Evolutionary conservation across 2,113 vertebrate species (phyloP), one percentile per base, ranked within the genome.

Genomic region (Paracanthobrama guichenoti): DNA sequence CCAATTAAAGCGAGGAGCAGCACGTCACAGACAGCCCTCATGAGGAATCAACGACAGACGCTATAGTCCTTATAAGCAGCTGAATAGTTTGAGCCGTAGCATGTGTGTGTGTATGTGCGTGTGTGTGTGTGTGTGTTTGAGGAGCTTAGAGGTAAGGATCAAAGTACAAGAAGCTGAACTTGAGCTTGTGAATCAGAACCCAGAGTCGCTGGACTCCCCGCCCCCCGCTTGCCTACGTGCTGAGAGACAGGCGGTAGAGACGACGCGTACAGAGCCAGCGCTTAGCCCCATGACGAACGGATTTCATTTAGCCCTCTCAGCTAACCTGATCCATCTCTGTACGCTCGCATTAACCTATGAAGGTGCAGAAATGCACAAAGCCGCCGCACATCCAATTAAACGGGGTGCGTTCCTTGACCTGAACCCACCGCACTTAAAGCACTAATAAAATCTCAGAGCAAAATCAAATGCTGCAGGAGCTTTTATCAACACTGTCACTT

Each of bases 251-350:
- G 46, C 11, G 46, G 46, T 48, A 48, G 64, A 39, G 50, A 48
- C 46, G 74, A 59, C 11, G 31, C 3, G 22, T 50, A 24, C 24
- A 26, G 35, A 85, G 48, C 22, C 77, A 50, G 39, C 73, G 6
- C 59, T 86, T 42, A 80, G 81, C 79, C 83, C 42, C 50, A 81
- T 84, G 57, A 87, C 84, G 84, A 90, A 88, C n/a, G n/a, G 79
- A 72, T 88, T 84, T 86, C 86, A 91, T 82, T 89, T 81, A 85
- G 86, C 86, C 74, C 18, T 88, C 87, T 84, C 26, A 87, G 81
- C 75, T 79, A 84, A 79, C 83, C 86, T 78, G 84, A 91, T 88
- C 86, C 55, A 77, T 64, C 75, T 86, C 86, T 81, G 44, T 84
- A 74, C 78, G 75, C 79, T 55, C 72, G 72, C 83, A 76, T 59